A percentile compares a stretch with the other conserved stretches of the same genome.
Conservation (phyloP, 2,113 vertebrate genomes). For the Chloropsis hardwickii region DNA sequence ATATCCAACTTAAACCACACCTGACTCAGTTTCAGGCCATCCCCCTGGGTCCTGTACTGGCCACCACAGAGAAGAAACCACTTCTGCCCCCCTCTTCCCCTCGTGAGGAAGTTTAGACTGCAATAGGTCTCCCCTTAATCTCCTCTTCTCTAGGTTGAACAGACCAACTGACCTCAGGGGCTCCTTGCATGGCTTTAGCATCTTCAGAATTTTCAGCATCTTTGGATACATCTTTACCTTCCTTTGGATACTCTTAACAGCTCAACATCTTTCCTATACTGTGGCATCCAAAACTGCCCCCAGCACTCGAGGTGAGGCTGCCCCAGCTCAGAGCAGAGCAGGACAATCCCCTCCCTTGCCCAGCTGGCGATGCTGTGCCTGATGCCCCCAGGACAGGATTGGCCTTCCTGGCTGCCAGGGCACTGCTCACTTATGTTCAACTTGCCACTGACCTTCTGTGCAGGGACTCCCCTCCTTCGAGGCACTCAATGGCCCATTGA, state of each 20-base stretch:
- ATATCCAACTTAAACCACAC: background rate
- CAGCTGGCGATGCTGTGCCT: rapidly evolving
- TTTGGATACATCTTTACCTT: background rate
- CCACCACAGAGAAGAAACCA: background rate
- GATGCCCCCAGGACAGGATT: rapidly evolving
- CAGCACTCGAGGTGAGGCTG: rapidly evolving
- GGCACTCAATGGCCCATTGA: background rate
- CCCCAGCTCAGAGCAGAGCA: rapidly evolving
- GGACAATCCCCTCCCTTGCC: background rate
- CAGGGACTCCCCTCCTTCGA: background rate
- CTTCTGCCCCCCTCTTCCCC: too few species aligned
- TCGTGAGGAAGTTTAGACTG: background rate
- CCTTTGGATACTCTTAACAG: background rate
- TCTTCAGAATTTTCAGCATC: background rate
- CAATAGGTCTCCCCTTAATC: too few species aligned
- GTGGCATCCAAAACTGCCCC: rapidly evolving
- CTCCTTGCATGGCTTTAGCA: rapidly evolving
- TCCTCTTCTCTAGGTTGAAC: background rate
- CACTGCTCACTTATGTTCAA: background rate
- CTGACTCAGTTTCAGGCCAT: background rate
- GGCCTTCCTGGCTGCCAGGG: background rate
- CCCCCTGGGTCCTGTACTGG: rapidly evolving
- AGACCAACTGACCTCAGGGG: rapidly evolving
- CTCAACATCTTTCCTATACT: background rate
- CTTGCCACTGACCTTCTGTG: rapidly evolving